Base-by-base conservation (phyloP, 2,797 vertebrate genomes). In the Tangara arthus region DNA sequence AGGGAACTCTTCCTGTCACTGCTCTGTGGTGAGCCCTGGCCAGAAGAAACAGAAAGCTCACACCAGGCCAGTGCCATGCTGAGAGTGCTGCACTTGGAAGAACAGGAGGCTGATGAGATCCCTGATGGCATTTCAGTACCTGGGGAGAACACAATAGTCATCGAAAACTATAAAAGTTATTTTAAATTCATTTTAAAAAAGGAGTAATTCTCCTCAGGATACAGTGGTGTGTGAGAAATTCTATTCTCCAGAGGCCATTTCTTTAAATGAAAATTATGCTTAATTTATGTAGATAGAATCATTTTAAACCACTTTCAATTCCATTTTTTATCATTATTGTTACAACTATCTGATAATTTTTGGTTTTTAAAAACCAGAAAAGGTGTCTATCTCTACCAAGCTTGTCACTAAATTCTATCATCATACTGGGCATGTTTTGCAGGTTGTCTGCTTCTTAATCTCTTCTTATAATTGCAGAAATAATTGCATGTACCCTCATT, bases 401-500 rank as follows among this genome's bases (percentile, higher is more conserved):
- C 10, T 56, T 69, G 55, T 76, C 44, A 23, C 34, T 87, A 55
- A 64, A 77, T 87, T 44, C 13, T 69, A 24, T 60, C 61, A 50
- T 52, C 44, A 39, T 35, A n/a, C 16, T 42, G 24, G 26, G 34
- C 28, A 21, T 30, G 30, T 87, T 93, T 88, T 76, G 7, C 59
- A 77, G 30, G 20, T 84, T 93, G 28, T 87, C 63, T 93, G 41
- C 26, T 53, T 76, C 70, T 49, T 76, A 90, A 76, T 90, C 66
- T 76, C 50, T 84, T 78, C 9, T n/a, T 81, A 32, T 70, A 84
- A 84, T 65, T 50, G 44, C 63, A 81, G 82, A 81, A 90, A 66
- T 82, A 72, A 86, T 65, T 76, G 37, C 42, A 49, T 11, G 5
- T 73, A 22, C 37, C 11, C 52, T 86, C 37, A 53, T 89, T 82